A percentile compares a stretch with the other conserved stretches of the same genome.
Evolutionary conservation across 1,140 invertebrate genomes (phyloP).

Genomic region (Cyphomyrmex costatus): DNA sequence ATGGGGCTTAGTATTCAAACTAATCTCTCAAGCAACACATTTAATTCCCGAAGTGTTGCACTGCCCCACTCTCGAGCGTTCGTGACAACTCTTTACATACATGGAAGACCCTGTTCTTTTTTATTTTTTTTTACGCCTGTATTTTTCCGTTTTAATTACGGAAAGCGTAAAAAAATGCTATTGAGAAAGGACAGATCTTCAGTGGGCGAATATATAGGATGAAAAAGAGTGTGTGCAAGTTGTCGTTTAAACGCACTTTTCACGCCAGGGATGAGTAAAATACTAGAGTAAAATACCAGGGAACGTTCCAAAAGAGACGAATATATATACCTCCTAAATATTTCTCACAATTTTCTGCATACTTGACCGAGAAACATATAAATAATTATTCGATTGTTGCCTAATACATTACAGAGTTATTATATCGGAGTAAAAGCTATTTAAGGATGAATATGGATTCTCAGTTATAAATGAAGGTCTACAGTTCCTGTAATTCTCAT

Average conservation of each 20-base stretch:
- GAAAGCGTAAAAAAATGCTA: neutral
- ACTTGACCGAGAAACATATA: neutral
- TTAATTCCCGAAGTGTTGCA: conserved; percentile 14
- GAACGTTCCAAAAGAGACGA: neutral
- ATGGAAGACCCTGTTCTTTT: neutral
- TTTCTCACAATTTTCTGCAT: conserved; percentile 1
- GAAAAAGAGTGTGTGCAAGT: conserved; percentile 30
- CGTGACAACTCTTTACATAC: neutral
- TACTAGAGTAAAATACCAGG: conserved; percentile 32
- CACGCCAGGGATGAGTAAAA: conserved; percentile 38
- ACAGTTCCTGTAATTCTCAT: neutral
- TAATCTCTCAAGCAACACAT: conserved; percentile 13
- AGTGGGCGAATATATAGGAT: neutral
- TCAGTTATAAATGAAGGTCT: neutral
- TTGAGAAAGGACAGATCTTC: neutral
- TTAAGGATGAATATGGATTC: neutral
- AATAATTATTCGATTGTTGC: conserved; percentile 9
- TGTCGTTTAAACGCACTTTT: conserved; percentile 19
- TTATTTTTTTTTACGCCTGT: conserved; percentile 8
- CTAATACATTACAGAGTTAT: conserved; percentile 7
- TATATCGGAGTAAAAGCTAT: neutral
- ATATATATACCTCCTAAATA: conserved; percentile 1
- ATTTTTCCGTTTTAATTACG: neutral
- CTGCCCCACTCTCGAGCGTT: conserved; percentile 24
- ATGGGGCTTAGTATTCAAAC: conserved; percentile 14